phyloP scores from a whole-genome alignment of 35 echinoderm and acorn worm genomes.

The Apostichopus japonicus region DNA sequence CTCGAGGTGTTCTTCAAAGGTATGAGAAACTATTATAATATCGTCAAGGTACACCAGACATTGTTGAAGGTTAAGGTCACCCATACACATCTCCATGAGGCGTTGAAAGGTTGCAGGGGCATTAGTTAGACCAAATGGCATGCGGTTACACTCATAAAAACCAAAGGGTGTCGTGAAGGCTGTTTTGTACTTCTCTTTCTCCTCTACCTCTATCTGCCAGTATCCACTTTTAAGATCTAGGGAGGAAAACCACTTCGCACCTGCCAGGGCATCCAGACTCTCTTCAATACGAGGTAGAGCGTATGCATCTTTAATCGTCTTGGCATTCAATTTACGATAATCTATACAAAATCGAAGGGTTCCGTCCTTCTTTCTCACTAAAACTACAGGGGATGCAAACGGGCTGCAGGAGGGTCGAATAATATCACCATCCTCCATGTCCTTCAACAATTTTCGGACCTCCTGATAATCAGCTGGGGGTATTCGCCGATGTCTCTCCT shows the following conservation, averaged over 20 bases:
- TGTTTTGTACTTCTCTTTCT: constrained; percentile 58
- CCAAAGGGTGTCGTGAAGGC: constrained; percentile 48
- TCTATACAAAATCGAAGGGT: too few relatives aligned
- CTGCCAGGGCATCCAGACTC: background rate
- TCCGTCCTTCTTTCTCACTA: too few relatives aligned
- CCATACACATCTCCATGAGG: constrained; percentile 12
- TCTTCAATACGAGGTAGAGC: too few relatives aligned
- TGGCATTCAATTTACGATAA: too few relatives aligned
- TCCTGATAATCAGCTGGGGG: too few relatives aligned
- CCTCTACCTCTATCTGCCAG: constrained; percentile 23
- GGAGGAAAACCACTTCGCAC: too few relatives aligned
- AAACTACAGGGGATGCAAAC: too few relatives aligned
- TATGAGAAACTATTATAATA: background rate
- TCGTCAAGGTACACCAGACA: constrained; percentile 17
- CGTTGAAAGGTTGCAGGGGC: constrained; percentile 20
- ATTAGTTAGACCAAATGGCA: constrained; percentile 29
- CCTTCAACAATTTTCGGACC: too few relatives aligned
- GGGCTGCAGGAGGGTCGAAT: too few relatives aligned
- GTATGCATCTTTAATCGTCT: too few relatives aligned
- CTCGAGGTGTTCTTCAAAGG: background rate
- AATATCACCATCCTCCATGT: too few relatives aligned
- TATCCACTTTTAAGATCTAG: too few relatives aligned
- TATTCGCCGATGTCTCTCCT: background rate
- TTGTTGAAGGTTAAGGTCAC: constrained; percentile 6
- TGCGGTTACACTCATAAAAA: constrained; percentile 25